A percentile compares a stretch with the other conserved stretches of the same genome.
Conservation (phyloP, 2,797 vertebrate species). For the Myotis daubentonii region DNA sequence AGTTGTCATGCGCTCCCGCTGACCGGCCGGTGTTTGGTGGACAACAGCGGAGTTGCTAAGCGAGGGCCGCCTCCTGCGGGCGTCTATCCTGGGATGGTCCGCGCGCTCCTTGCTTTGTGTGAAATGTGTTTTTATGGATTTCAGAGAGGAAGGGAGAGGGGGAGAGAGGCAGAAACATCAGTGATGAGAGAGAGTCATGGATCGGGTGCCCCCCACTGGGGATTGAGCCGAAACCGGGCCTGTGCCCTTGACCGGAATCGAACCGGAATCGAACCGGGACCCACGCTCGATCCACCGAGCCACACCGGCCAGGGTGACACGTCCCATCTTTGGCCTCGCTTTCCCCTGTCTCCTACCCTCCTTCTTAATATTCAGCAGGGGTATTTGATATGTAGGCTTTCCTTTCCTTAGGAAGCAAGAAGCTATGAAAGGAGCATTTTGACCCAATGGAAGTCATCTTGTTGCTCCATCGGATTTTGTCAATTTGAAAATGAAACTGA, state of each 20-base stretch:
- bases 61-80: background rate
- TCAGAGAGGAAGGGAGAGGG: too few relatives aligned
- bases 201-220: too few relatives aligned
- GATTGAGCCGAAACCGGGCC: too few relatives aligned
- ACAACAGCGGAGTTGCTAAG: slow-evolving; percentile 31
- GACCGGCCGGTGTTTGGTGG: slow-evolving; percentile 49
- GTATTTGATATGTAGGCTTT: background rate
- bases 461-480: slow-evolving; percentile 25
- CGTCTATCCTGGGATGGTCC: too few relatives aligned
- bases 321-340: background rate
- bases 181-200: too few relatives aligned
- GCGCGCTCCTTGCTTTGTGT: too few relatives aligned
- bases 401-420: slow-evolving; percentile 26
- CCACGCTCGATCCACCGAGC: too few relatives aligned
- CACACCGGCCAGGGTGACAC: background rate
- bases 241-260: too few relatives aligned
- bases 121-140: too few relatives aligned
- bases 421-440: slow-evolving; percentile 11
- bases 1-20: slow-evolving; percentile 70
- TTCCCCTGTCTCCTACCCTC: background rate
- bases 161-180: too few relatives aligned
- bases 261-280: too few relatives aligned
- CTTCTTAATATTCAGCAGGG: background rate
- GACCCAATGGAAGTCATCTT: background rate
- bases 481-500: slow-evolving; percentile 36